Conservation (phyloP, 2,797 vertebrate genomes). For the Bovichtus diacanthus region DNA sequence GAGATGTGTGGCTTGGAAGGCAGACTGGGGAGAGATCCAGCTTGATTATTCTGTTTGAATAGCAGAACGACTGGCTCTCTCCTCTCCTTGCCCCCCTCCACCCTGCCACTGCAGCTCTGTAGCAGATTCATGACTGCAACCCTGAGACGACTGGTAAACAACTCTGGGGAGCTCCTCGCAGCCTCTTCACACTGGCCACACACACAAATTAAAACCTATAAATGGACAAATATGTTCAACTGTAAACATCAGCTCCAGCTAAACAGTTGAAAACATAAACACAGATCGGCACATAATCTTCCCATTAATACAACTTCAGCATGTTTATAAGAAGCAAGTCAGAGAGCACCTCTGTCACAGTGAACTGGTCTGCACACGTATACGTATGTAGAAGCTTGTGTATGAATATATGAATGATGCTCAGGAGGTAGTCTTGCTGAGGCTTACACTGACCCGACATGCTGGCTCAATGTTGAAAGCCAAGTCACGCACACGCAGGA, state of each 20-base stretch:
- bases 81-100: no score
- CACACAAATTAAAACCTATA: conserved; percentile 11
- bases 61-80: conserved; percentile 25
- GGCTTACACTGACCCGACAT: not conserved
- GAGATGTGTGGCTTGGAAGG: conserved; percentile 15
- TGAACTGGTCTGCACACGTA: not conserved
- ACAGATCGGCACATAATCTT: conserved; percentile 27
- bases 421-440: conserved; percentile 1
- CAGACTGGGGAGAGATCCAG: conserved; percentile 34
- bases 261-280: conserved; percentile 35
- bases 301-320: conserved; percentile 7
- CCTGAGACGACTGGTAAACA: conserved; percentile 52
- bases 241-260: conserved; percentile 25
- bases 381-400: not conserved
- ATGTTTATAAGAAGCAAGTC: not conserved
- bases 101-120: conserved; percentile 14
- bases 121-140: conserved; percentile 41
- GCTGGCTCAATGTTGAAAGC: not conserved
- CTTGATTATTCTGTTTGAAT: conserved; percentile 69
- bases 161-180: conserved; percentile 29
- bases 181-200: conserved; percentile 17
- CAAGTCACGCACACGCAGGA: conserved; percentile 17
- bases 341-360: not conserved
- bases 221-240: conserved; percentile 23
- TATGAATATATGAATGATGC: conserved; percentile 23